Evolutionary conservation across 35 echinoderm and acorn worm species (phyloP).

Genomic region (Amphiura filiformis): DNA sequence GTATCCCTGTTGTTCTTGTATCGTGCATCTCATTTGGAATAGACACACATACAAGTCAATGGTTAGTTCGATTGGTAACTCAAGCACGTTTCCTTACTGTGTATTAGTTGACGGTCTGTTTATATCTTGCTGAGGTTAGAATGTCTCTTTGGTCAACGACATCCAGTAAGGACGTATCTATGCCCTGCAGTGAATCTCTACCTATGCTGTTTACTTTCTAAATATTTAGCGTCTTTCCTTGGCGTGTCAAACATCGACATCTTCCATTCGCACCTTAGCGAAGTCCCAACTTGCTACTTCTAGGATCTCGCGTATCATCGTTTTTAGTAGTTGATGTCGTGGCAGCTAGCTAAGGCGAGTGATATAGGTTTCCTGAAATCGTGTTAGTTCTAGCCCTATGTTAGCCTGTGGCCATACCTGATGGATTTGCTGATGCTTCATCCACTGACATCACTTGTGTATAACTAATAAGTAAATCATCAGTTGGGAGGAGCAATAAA

Average conservation of each 20-base stretch:
- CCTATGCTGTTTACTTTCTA: conserved; percentile 3
- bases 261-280: background rate
- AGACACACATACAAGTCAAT: no score
- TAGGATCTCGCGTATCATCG: background rate
- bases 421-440: background rate
- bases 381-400: background rate
- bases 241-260: background rate
- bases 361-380: background rate
- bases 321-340: no score
- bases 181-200: conserved; percentile 4
- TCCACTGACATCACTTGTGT: no score
- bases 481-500: no score
- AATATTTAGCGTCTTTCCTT: conserved; percentile 12
- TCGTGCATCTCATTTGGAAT: no score
- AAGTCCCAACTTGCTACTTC: background rate
- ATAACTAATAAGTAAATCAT: no score
- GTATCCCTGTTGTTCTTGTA: no score
- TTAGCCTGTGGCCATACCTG: conserved; percentile 7
- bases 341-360: background rate
- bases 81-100: background rate
- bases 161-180: background rate
- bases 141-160: background rate
- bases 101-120: background rate
- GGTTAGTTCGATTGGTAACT: background rate
- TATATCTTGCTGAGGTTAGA: background rate